phyloP scores from a whole-genome alignment of 2,797 vertebrate species.

The Phoxinus dragarum region DNA sequence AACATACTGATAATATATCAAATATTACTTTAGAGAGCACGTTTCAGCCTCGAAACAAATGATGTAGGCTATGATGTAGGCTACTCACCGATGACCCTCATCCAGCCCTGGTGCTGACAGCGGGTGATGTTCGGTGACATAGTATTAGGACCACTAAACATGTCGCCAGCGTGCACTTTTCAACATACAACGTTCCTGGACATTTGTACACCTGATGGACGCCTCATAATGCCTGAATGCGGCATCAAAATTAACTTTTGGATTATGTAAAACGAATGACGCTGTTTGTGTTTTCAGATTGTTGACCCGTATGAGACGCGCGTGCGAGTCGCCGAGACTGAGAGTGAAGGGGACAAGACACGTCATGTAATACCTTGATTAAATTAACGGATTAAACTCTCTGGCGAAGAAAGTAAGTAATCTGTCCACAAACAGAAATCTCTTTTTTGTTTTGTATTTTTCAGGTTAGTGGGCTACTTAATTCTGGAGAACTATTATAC shows the following conservation, averaged over 20 bases:
- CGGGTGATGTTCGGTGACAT: constrained; percentile 67
- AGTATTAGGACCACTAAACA: constrained; percentile 29
- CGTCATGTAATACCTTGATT: constrained; percentile 68
- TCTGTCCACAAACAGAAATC: constrained; percentile 7
- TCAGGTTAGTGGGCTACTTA: not conserved
- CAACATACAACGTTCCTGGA: not conserved
- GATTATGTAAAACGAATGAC: not conserved
- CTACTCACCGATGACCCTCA: constrained; percentile 74
- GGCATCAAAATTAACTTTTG: not conserved
- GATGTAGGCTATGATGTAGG: not conserved
- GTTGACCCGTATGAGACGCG: not conserved
- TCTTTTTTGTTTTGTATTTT: not conserved
- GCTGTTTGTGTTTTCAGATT: not conserved
- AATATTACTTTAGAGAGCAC: no score
- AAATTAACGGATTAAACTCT: constrained; percentile 68
- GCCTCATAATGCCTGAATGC: not conserved
- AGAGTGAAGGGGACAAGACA: constrained; percentile 6
- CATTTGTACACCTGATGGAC: not conserved
- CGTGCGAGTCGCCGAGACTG: constrained; percentile 38
- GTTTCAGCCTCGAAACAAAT: not conserved
- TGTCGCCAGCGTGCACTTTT: not conserved
- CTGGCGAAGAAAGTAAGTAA: constrained; percentile 23
- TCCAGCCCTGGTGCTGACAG: constrained; percentile 76
- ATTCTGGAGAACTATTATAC: not conserved
- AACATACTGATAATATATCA: no score